Evolutionary conservation across 1,140 invertebrate species (phyloP).

Genomic region (Aphis craccivora): DNA sequence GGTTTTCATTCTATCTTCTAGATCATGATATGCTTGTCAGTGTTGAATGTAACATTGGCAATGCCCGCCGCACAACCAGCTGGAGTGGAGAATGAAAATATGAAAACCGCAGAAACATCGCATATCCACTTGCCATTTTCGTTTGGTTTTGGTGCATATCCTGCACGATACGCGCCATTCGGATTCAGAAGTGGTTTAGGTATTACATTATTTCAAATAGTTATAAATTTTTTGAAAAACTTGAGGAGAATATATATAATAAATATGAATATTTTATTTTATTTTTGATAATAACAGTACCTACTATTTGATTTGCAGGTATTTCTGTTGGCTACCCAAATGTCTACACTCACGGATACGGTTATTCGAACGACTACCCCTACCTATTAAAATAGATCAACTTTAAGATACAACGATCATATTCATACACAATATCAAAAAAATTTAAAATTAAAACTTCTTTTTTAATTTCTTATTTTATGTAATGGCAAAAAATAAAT

Average conservation of each 20-base stretch:
- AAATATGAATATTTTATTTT: not conserved
- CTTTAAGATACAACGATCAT: not conserved
- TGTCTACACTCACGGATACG: not conserved
- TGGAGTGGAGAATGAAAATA: not conserved
- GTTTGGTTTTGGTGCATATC: not conserved
- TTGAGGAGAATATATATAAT: not conserved
- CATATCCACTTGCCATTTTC: not conserved
- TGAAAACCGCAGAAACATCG: slow-evolving; percentile 3
- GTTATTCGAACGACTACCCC: not conserved
- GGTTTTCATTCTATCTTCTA: not conserved
- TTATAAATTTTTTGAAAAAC: not conserved
- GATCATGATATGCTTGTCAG: not conserved
- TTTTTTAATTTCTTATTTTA: not conserved
- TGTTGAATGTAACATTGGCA: not conserved
- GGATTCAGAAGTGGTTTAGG: too few relatives aligned
- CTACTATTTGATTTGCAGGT: not conserved
- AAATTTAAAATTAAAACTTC: not conserved
- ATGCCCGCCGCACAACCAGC: not conserved
- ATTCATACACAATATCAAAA: not conserved
- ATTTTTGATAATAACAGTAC: not conserved
- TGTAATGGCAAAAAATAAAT: not conserved
- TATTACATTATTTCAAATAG: too few relatives aligned
- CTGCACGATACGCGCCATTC: not conserved
- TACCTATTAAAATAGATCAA: not conserved
- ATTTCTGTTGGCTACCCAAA: not conserved